These are phyloP conservation scores for Clarias magur DNA, from an alignment of 2,113 vertebrate genomes.

Conservation along the genomic window DNA sequence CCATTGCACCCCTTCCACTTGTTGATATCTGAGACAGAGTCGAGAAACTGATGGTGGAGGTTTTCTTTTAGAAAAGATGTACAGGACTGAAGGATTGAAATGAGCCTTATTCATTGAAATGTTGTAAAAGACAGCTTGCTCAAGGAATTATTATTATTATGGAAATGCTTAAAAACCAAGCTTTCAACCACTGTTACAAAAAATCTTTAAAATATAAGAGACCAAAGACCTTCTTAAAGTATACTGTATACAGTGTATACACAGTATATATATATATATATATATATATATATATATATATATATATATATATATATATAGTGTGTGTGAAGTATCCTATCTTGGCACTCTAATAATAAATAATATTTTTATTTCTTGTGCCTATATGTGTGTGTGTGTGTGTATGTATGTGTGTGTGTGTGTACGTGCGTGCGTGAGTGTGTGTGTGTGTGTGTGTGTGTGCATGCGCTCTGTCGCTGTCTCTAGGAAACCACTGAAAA, in stretches of 20 bases:
- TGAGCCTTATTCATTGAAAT: not conserved
- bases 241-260: too few relatives aligned
- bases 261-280: too few relatives aligned
- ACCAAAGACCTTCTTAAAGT: too few relatives aligned
- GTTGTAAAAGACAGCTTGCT: not conserved
- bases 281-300: too few relatives aligned
- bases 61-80: not conserved
- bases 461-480: slow-evolving; percentile 50
- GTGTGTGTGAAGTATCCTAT: not conserved
- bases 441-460: slow-evolving; percentile 11
- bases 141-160: not conserved
- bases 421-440: slow-evolving; percentile 20
- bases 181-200: not conserved
- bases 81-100: not conserved
- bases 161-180: not conserved
- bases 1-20: not conserved
- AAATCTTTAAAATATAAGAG: not conserved
- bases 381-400: slow-evolving; percentile 4
- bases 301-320: too few relatives aligned
- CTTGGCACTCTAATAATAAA: not conserved
- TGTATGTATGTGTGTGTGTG: slow-evolving; percentile 4
- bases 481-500: slow-evolving; percentile 62
- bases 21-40: not conserved
- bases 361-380: slow-evolving; percentile 11
- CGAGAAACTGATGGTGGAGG: not conserved